Conservation (phyloP, 1,140 invertebrate species). For the Drosophila lacteicornis region DNA sequence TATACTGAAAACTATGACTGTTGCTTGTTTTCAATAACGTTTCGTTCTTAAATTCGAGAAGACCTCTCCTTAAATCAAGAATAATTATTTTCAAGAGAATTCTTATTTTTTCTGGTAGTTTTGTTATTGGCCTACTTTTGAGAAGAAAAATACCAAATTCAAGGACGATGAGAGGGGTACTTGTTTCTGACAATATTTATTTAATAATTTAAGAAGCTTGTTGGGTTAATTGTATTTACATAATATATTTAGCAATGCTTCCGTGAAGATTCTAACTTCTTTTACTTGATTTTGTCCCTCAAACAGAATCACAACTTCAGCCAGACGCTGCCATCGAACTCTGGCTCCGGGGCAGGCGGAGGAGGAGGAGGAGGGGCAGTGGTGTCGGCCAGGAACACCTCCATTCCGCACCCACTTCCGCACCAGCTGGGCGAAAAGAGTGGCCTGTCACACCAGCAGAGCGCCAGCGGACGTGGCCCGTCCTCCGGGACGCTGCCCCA, state of each 20-base stretch:
- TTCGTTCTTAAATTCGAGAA: too few relatives aligned
- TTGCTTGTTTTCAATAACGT: too few relatives aligned
- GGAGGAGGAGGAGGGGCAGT: slow-evolving; percentile 27
- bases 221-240: too few relatives aligned
- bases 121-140: too few relatives aligned
- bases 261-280: neutral
- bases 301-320: slow-evolving; percentile 62
- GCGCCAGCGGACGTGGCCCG: slow-evolving; percentile 34
- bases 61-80: too few relatives aligned
- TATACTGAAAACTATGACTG: too few relatives aligned
- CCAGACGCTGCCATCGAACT: slow-evolving; percentile 62
- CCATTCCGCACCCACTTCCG: slow-evolving; percentile 81
- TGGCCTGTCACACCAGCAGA: slow-evolving; percentile 45
- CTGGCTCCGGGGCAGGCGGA: slow-evolving; percentile 25
- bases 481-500: slow-evolving; percentile 48
- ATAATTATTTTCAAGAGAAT: too few relatives aligned
- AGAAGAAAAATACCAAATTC: too few relatives aligned
- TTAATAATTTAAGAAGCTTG: too few relatives aligned
- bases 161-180: too few relatives aligned
- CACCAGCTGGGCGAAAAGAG: slow-evolving; percentile 76
- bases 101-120: too few relatives aligned
- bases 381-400: slow-evolving; percentile 80
- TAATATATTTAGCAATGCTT: neutral
- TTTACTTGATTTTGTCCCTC: neutral
- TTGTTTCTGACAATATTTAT: too few relatives aligned